Base-by-base conservation (phyloP, 1,140 invertebrate species). In the Zaprionus ornatus region DNA sequence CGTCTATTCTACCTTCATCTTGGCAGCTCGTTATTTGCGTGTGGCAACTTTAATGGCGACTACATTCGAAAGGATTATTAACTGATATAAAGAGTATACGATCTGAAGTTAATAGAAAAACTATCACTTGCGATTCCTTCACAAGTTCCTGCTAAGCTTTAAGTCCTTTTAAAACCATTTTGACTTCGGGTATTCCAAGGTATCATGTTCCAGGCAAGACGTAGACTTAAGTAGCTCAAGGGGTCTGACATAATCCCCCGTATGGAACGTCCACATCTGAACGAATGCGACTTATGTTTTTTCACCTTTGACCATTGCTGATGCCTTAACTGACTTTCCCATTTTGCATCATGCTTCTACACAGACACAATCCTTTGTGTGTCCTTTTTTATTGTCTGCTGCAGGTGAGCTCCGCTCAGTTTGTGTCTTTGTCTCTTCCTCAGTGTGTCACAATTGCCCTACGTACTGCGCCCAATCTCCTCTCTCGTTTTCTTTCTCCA, bases 11-110 rank as follows among this genome's bases (percentile, higher is more conserved):
- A 65, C 70, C 77, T 79, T 74, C 65, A 55, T 74, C 64, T 77
- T 72, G 77, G 37, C 60, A 76, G 82, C 56, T 82, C 68, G 75
- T 86, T 82, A 86, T 86, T 67, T 67, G 82, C 61, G 77, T 45
- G 45, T 29, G 56, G 42, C 19, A 63, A 45, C 59, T 63, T 70
- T 62, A 62, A 62, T 52, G 67, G 32, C 48, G 7, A 7, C 67
- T 27, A 35, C 55, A 27, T 21, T 50, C 2, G 32, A 32, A 29
- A 12, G 12, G 17, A 29, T 62, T 29, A 45, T 6, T 13, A 50
- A 50, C 45, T 23, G 45, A 56, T 55, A 42, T 54, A 42, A 40
- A 37, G 9, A 42, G 15, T 64, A 45, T 27, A 23, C 21, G 59
- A 17, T 55, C 21, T 52, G 4, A 23, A 10, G 48, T n/a, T 27